Evolutionary conservation across 2,113 vertebrate genomes (phyloP), one percentile per base, ranked within the genome.

Genomic region (Micronycteris hirsuta): DNA sequence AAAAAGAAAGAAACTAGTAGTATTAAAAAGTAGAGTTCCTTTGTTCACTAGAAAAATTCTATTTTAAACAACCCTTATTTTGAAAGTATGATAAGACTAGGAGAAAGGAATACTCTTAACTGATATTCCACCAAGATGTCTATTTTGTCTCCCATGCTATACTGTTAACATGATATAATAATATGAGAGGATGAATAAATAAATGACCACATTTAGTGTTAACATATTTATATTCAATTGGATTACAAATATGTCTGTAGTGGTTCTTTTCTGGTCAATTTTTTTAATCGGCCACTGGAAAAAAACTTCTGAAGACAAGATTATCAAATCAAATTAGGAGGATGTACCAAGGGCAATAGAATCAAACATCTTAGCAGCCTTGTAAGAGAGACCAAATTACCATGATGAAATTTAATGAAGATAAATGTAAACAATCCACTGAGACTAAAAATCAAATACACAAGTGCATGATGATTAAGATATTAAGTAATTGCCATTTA

Each of bases 391-490:
- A 47, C n/a, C 81, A 95, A 95, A 92, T 97, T 96, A 91, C 47
- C 52, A 85, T 78, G 71, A 73, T 88, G 36, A 90, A 97, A 95
- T 96, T 96, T 91, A 97, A 95, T 96, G 91, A 96, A 92, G 61
- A 94, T 88, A 91, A 95, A 88, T 88, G 71, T 87, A 92, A 97
- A 94, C 61, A 97, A 86, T 86, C 33, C 68, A 88, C 54, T 92
- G 78, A 96, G 81, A 67, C 36, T 82, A 43, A 95, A 97, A 96
- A 95, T 88, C 93, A 95, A 95, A 95, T 68, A 70, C 3, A 82
- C 15, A 86, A 85, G 33, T 73, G 54, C 70, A 97, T 84, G n/a
- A 92, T 96, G 71, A 97, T 96, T 92, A 97, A 97, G 81, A 96
- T 91, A 74, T 90, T 96, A 95, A 94, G 52, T 93, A 97, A 94